phyloP scores from a whole-genome alignment of 1,140 invertebrate genomes.

The Acromyrmex charruanus region DNA sequence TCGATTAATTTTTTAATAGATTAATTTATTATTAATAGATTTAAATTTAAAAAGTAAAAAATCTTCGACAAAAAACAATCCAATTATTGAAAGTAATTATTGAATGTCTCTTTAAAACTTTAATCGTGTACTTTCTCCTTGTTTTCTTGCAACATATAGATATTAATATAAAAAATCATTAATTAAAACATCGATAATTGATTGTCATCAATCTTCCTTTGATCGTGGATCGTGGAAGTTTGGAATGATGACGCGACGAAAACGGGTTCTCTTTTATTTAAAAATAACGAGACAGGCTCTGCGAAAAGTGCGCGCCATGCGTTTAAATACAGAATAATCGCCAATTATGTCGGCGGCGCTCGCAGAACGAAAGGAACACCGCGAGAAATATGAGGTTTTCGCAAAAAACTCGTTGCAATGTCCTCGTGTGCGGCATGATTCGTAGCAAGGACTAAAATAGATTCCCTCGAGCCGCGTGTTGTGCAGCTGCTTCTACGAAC shows the following conservation, averaged over 20 bases:
- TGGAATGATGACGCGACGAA: background rate
- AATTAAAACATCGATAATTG: background rate
- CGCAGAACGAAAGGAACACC: constrained; percentile 20
- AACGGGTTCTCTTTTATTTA: constrained; percentile 23
- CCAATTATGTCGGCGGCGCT: constrained; percentile 41
- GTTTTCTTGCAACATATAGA: background rate
- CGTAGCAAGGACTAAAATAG: constrained; percentile 64
- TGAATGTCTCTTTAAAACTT: background rate
- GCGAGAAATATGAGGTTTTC: constrained; percentile 43
- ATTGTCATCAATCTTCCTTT: background rate
- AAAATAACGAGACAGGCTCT: background rate
- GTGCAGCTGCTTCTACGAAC: constrained; percentile 34
- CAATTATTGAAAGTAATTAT: background rate
- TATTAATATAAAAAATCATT: constrained; percentile 3
- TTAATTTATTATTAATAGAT: background rate
- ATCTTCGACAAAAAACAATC: background rate
- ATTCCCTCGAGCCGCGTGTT: constrained; percentile 15
- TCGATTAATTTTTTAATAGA: background rate
- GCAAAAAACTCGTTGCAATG: constrained; percentile 49
- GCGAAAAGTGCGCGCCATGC: background rate
- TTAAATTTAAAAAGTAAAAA: background rate
- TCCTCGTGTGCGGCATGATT: constrained; percentile 61
- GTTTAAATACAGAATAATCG: constrained; percentile 16
- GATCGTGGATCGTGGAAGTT: background rate
- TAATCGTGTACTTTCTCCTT: background rate